Evolutionary conservation across 2,888 invertebrate genomes (phyloP), one percentile per base, ranked within the genome.

Genomic region (Agrochola lychnidis): DNA sequence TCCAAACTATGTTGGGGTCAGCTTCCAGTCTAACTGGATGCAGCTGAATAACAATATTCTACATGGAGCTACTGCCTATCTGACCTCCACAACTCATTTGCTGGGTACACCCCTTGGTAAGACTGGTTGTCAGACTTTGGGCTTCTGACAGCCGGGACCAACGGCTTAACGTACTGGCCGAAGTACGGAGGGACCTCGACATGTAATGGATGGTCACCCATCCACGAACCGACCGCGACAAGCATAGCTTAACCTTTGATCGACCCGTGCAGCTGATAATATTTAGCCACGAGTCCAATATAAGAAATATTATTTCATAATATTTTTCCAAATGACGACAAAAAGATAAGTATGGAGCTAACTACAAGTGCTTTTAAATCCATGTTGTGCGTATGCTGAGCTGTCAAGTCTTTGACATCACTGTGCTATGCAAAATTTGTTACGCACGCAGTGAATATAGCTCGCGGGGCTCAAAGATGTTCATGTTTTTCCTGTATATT

Each of bases 331-430:
- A 59, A 53, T 79, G 42, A 59, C 57, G 51, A 45, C 25, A 36
- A 12, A 19, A 4, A 42, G 42, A 53, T 78, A 45, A 64, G 51
- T 63, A 10, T 19, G 14, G 25, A 61, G 36, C 36, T 73, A 36
- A 79, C 25, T 45, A 45, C 10, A 25, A 73, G 48, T 62, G 56
- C 16, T 79, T 62, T 48, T 61, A 59, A 73, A 62, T 62, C 48
- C 45, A 42, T 73, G 53, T 67, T 22, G 40, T 62, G 42, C 66
- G 73, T 73, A n/a, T 22, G 9, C n/a, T 36, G 19, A 66, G 61
- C n/a, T n/a, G 36, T 51, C 45, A 63, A 48, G n/a, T 66, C 42
- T 72, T 78, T 64, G 63, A 53, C 51, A 78, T 72, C 51, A 61
- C 40, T 14, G 53, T 19, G 19, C 1, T 48, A 70, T 6, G 53